Percentiles rank a stretch among this genome's conserved stretches.
Evolutionary conservation across 2,888 invertebrate genomes (phyloP).

Genomic region (Caenorhabditis japonica): DNA sequence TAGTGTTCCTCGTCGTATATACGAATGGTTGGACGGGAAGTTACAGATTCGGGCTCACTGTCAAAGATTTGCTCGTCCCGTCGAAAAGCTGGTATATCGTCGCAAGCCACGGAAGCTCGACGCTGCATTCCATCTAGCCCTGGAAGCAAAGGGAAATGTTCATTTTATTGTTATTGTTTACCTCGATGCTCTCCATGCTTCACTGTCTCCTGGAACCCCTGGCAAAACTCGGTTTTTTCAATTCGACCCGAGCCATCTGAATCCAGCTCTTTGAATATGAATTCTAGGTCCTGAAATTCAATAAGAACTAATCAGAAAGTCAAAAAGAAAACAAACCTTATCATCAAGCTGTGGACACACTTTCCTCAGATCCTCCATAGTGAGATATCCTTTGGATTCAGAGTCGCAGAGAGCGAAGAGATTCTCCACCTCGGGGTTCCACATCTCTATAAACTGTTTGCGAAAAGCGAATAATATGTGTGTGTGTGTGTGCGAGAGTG

Average conservation of each 20-base stretch:
- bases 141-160: constrained; percentile 8
- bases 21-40: constrained; percentile 44
- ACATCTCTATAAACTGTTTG: constrained; percentile 25
- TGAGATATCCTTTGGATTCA: constrained; percentile 77
- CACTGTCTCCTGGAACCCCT: constrained; percentile 77
- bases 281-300: constrained; percentile 61
- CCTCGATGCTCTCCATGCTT: constrained; percentile 65
- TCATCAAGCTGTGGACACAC: constrained; percentile 78
- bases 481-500: constrained; percentile 1
- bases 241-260: constrained; percentile 68
- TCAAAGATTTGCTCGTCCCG: constrained; percentile 56
- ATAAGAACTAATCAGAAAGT: not conserved
- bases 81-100: constrained; percentile 23
- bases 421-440: constrained; percentile 55
- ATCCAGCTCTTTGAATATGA: constrained; percentile 71
- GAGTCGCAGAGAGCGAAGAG: constrained; percentile 58
- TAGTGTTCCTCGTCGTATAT: constrained; percentile 60
- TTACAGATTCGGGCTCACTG: constrained; percentile 40
- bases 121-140: constrained; percentile 63
- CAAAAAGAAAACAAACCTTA: constrained; percentile 40
- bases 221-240: constrained; percentile 77
- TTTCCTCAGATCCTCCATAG: constrained; percentile 77
- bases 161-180: not conserved
- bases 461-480: constrained; percentile 29
- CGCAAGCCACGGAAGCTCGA: constrained; percentile 55